Evolutionary conservation across 2,888 invertebrate genomes (phyloP), one percentile per base, ranked within the genome.

Genomic region (Rhingia campestris): DNA sequence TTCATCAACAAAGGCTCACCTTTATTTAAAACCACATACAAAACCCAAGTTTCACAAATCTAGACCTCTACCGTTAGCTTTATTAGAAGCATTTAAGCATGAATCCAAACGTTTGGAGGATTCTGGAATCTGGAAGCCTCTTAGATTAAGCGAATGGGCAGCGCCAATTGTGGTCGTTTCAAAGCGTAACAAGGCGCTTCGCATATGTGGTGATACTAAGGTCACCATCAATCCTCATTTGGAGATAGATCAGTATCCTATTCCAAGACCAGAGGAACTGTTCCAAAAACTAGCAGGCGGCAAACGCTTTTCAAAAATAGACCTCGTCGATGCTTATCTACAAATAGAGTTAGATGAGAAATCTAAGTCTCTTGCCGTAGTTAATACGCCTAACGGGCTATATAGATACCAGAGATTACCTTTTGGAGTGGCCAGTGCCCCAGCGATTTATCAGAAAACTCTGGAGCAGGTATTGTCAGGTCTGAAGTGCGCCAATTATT

Each of bases 101-200:
- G 87, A 59, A 86, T 87, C 80, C 30, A 86, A 81, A 66, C 81
- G 75, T 61, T 43, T 86, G 1, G 80, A 74, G 14, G 70, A 59
- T 9, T 58, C 74, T 14, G 77, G 79, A 63, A 70, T 86, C 49
- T 84, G 80, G 70, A 82, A 82, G 37, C 81, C 85, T 7, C 14
- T 77, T 4, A 86, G 70, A 73, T 72, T 88, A 88, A 86, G 90
- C 82, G 33, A 86, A 45, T 89, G 88, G 88, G 89, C 87, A 6
- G 89, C 89, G 10, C 89, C 89, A 1, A 87, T 89, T 10, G 89
- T 89, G 6, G 87, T 88, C 7, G 87, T 89, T 7, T 58, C 87
- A 22, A 90, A 89, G 61, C 77, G 86, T 12, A 80, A 88, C 69
- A 87, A 86, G 4, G 22, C 56, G 6, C 79, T 89, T 12, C 79